Conservation (phyloP, 2,888 invertebrate species). For the Aphodius granarius region DNA sequence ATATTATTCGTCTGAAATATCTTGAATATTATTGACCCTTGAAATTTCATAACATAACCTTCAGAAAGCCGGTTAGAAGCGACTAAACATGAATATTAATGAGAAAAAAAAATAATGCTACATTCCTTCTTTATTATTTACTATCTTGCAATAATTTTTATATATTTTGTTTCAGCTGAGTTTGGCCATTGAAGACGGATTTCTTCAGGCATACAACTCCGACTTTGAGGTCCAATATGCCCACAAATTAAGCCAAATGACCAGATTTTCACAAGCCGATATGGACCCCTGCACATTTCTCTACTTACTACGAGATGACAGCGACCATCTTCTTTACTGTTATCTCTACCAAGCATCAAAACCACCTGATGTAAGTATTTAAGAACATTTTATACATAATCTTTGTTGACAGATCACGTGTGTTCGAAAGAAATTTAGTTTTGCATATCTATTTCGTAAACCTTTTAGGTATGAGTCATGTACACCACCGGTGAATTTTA, state of each 20-base stretch:
- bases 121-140: neutral
- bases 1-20: too few species aligned
- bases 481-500: too few species aligned
- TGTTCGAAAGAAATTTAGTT: too few species aligned
- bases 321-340: slow-evolving; percentile 73
- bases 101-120: neutral
- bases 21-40: too few species aligned
- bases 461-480: too few species aligned
- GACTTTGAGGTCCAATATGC: slow-evolving; percentile 71
- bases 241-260: slow-evolving; percentile 65
- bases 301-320: slow-evolving; percentile 72
- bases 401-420: too few species aligned
- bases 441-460: too few species aligned
- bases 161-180: slow-evolving; percentile 63
- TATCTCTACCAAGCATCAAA: slow-evolving; percentile 72
- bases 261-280: slow-evolving; percentile 54
- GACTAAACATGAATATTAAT: too few species aligned
- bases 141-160: too few species aligned
- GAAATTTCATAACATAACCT: too few species aligned
- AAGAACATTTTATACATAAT: neutral
- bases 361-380: slow-evolving; percentile 66
- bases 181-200: slow-evolving; percentile 71
- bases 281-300: slow-evolving; percentile 61
- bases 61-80: too few species aligned
- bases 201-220: slow-evolving; percentile 68